These are phyloP conservation scores for Podilymbus podiceps DNA, from an alignment of 2,113 vertebrate genomes.

Conservation along the genomic window DNA sequence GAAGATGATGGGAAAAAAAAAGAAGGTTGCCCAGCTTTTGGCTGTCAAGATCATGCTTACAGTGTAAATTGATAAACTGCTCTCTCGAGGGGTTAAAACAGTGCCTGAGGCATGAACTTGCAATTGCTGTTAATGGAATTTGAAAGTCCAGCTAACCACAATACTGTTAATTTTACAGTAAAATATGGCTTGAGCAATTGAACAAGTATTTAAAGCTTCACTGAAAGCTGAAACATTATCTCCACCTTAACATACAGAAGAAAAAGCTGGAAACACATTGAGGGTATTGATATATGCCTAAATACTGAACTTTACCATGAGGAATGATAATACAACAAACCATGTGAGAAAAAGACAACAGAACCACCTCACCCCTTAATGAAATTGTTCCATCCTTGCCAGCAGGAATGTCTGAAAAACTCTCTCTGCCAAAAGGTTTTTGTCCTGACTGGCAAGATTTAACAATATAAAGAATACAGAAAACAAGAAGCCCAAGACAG, in stretches of 20 bases:
- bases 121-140: background rate
- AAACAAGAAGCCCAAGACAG: background rate
- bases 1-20: background rate
- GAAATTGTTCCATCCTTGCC: background rate
- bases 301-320: background rate
- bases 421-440: background rate
- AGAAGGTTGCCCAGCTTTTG: background rate
- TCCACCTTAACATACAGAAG: background rate
- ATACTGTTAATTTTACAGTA: background rate
- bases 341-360: background rate
- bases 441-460: background rate
- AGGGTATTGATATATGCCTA: background rate
- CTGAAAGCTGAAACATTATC: background rate
- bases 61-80: background rate
- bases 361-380: rapidly evolving
- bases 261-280: background rate
- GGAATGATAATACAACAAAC: background rate
- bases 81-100: background rate
- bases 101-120: background rate
- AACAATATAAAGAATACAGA: background rate
- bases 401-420: background rate
- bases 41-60: background rate
- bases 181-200: background rate
- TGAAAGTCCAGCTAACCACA: background rate
- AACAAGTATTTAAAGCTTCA: background rate